phyloP scores from a whole-genome alignment of 2,797 vertebrate genomes.

The Sphaeramia orbicularis region DNA sequence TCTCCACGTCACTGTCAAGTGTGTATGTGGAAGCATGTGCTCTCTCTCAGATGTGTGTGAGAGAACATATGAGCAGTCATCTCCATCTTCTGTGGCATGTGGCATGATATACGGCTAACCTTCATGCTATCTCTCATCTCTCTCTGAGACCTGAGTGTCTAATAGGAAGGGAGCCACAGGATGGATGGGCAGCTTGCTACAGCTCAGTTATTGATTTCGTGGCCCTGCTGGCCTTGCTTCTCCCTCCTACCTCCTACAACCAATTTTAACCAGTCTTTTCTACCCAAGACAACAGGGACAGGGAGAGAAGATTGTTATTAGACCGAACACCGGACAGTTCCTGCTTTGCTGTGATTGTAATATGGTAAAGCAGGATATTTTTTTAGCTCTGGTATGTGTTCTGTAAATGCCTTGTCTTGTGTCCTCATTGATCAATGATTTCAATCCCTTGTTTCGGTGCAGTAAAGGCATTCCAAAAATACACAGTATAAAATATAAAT shows the following conservation, averaged over 20 bases:
- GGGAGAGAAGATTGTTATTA: constrained; percentile 6
- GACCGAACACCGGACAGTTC: constrained; percentile 19
- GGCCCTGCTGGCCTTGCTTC: constrained; percentile 67
- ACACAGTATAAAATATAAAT: not conserved
- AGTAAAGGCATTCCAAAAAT: constrained; percentile 17
- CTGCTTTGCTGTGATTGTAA: not conserved
- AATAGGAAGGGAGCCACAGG: constrained; percentile 63
- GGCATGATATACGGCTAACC: constrained; percentile 71
- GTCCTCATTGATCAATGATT: constrained; percentile 28
- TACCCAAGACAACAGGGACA: constrained; percentile 27
- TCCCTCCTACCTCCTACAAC: constrained; percentile 63
- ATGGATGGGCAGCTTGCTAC: constrained; percentile 74
- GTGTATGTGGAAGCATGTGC: constrained; percentile 3
- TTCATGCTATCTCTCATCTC: constrained; percentile 68
- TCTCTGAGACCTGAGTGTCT: constrained; percentile 65
- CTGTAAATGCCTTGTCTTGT: constrained; percentile 38
- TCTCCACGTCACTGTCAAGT: not conserved
- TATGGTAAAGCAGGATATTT: not conserved
- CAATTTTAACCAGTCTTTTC: constrained; percentile 69
- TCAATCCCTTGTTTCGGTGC: constrained; percentile 27
- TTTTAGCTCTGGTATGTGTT: constrained; percentile 11
- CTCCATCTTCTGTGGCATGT: constrained; percentile 41
- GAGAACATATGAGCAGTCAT: constrained; percentile 32
- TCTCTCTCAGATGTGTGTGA: not conserved
- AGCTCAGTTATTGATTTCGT: constrained; percentile 74